These are phyloP conservation scores for Spatulosminthurus flaviceps DNA, from an alignment of 2,888 invertebrate species.

Conservation along the genomic window DNA sequence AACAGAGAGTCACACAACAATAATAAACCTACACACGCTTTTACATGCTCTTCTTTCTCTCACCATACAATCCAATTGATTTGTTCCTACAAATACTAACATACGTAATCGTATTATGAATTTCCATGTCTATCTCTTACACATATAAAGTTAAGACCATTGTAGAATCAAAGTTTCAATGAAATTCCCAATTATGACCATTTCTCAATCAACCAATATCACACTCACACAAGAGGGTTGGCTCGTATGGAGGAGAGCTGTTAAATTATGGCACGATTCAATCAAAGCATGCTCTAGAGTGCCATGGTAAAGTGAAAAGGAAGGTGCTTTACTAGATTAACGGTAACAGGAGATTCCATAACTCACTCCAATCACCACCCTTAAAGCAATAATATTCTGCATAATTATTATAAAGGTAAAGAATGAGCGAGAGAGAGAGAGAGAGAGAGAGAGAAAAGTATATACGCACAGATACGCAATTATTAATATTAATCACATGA, in stretches of 20 bases:
- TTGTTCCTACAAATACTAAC: too few relatives aligned
- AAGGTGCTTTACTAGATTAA: not conserved
- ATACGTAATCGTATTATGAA: too few relatives aligned
- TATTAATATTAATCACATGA: slow-evolving; percentile 18
- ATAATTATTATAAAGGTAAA: not conserved
- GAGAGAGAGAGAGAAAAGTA: not conserved
- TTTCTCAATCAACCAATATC: not conserved
- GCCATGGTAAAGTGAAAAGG: not conserved
- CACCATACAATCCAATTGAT: too few relatives aligned
- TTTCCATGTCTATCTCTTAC: too few relatives aligned
- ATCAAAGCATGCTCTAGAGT: too few relatives aligned
- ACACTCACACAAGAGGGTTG: not conserved
- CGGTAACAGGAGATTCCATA: not conserved
- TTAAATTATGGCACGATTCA: too few relatives aligned
- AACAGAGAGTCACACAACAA: not conserved
- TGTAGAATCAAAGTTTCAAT: not conserved
- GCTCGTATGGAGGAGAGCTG: too few relatives aligned
- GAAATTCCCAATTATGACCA: not conserved
- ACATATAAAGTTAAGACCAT: not conserved
- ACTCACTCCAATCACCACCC: not conserved
- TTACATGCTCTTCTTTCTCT: too few relatives aligned
- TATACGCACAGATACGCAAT: slow-evolving; percentile 8
- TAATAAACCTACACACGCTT: too few relatives aligned
- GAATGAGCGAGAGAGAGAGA: not conserved
- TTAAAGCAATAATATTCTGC: not conserved